Conservation (phyloP, 2,888 invertebrate species). For the Dasypogon diadema region DNA sequence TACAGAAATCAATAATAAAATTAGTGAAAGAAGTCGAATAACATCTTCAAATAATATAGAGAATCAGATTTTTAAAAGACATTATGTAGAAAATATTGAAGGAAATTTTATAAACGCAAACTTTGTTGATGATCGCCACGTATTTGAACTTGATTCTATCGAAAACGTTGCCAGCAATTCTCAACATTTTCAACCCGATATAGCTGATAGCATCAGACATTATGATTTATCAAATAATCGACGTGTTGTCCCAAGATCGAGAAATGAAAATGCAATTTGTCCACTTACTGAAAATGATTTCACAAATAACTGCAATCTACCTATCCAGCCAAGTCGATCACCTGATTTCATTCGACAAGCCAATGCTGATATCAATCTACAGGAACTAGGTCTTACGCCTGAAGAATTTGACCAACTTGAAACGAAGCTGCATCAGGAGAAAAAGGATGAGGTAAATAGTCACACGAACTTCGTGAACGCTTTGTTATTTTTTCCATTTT, state of each 20-base stretch:
- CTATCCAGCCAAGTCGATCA: too few species aligned
- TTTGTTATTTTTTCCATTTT: too few species aligned
- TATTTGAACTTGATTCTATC: not conserved
- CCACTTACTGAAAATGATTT: constrained; percentile 50
- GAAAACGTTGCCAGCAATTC: not conserved
- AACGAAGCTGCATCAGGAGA: constrained; percentile 75
- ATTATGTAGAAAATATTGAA: not conserved
- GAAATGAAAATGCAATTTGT: constrained; percentile 60
- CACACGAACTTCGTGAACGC: too few species aligned
- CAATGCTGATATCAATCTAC: constrained; percentile 61
- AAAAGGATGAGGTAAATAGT: constrained; percentile 76
- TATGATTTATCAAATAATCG: constrained; percentile 41
- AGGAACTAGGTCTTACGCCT: constrained; percentile 70
- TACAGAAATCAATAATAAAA: not conserved
- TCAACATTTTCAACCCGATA: constrained; percentile 8
- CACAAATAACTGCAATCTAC: not conserved
- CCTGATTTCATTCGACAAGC: not conserved
- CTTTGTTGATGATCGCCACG: not conserved
- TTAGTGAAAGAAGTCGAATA: too few species aligned
- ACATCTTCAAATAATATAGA: not conserved
- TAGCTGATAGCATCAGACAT: constrained; percentile 55
- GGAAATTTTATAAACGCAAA: not conserved
- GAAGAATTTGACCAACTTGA: constrained; percentile 72
- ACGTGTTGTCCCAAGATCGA: not conserved
- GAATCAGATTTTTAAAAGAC: not conserved